Percentiles rank a stretch among this genome's conserved stretches.
These are phyloP conservation scores for Torymus tubicola DNA, from an alignment of 2,888 invertebrate species.

Conservation along the genomic window DNA sequence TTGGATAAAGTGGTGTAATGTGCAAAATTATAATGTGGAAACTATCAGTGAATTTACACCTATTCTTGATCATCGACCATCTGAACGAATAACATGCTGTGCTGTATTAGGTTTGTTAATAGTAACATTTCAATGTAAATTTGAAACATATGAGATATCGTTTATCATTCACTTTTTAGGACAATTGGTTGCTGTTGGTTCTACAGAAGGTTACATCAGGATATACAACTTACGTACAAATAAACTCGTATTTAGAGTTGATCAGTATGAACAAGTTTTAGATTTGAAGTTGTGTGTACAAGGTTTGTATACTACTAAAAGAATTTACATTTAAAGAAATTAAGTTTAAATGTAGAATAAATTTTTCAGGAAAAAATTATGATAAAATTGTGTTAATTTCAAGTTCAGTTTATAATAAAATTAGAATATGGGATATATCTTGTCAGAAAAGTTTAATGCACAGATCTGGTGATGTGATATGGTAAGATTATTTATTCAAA, in stretches of 20 bases:
- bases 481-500: slow-evolving; percentile 57
- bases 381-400: slow-evolving; percentile 56
- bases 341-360: slow-evolving; percentile 7
- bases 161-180: slow-evolving; percentile 57
- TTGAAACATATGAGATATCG: too few relatives aligned
- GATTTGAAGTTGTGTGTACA: slow-evolving; percentile 61
- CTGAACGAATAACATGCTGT: slow-evolving; percentile 64
- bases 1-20: slow-evolving; percentile 62
- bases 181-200: slow-evolving; percentile 65
- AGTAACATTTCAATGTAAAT: too few relatives aligned
- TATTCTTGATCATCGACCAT: slow-evolving; percentile 44
- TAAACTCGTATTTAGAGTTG: slow-evolving; percentile 57
- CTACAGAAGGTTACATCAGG: slow-evolving; percentile 65
- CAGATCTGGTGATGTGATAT: slow-evolving; percentile 59
- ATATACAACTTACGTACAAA: slow-evolving; percentile 61
- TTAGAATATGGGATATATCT: slow-evolving; percentile 62
- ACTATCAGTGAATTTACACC: slow-evolving; percentile 52
- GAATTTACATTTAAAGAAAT: slow-evolving; percentile 42
- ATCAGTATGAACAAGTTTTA: slow-evolving; percentile 61
- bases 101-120: slow-evolving; percentile 59
- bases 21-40: slow-evolving; percentile 52
- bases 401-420: slow-evolving; percentile 54
- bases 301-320: slow-evolving; percentile 44
- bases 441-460: slow-evolving; percentile 50
- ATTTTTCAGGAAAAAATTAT: slow-evolving; percentile 49